Base-by-base conservation (phyloP, 2,797 vertebrate genomes). In the Spea hammondii region DNA sequence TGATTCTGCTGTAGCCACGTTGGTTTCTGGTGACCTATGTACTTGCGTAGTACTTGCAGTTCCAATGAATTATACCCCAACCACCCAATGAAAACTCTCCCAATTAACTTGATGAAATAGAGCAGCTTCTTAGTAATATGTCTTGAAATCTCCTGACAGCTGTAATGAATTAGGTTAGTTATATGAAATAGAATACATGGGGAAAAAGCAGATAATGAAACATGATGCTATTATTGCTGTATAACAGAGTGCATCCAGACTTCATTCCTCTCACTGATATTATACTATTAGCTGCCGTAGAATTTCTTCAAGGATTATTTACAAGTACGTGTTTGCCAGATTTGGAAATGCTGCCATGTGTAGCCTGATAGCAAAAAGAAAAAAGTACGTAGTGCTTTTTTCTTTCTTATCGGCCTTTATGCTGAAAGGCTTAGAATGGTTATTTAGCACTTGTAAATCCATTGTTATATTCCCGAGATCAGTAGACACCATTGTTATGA, bases 111-210 rank as follows among this genome's bases (percentile, higher is more conserved):
- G 75, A 74, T 77, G 74, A 77, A 77, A 81, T 49, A 10, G 74
- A 73, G 57, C 80, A 73, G 80, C 74, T 68, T 77, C 80, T 82
- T 82, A 73, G 80, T 78, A 78, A 82, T 82, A 49, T 82, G 80
- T 82, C 80, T 77, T 68, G 73, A 82, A 78, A 77, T 77, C 75
- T 82, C 80, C 65, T 77, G 75, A 82, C 80, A 78, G 65, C 57
- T 82, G 73, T 82, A 82, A 82, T 82, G 70, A 82, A 82, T 82
- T 82, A 78, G 80, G 80, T 82, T 82, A 78, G 80, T 82, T 82
- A 82, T 82, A 74, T 70, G 65, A 78, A 82, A 78, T 78, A 77
- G 80, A 82, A 77, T 77, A 77, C 74, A 74, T 73, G 60, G 70
- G 70, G 75, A 68, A 57, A 76, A 82, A 67, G 49, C 75, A 82